A percentile compares a stretch with the other conserved stretches of the same genome.
Conservation (phyloP, 92 coral and sea anemone species). For the Epizoanthus scotinus region DNA sequence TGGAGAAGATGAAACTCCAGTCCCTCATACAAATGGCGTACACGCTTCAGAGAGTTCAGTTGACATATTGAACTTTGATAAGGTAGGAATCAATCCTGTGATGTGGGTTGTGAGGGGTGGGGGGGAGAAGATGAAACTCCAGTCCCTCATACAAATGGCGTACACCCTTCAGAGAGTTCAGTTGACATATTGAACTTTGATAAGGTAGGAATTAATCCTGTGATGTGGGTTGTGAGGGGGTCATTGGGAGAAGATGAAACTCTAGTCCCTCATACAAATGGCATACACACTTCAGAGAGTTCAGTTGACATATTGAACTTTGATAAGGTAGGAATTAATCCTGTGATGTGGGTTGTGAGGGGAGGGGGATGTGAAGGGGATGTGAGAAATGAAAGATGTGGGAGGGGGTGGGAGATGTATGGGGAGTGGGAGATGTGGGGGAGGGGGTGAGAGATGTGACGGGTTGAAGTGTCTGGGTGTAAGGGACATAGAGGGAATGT, state of each 20-base stretch:
- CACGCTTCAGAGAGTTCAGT: neutral
- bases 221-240: too few relatives aligned
- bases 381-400: too few relatives aligned
- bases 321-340: neutral
- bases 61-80: neutral
- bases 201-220: neutral
- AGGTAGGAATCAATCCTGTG: neutral
- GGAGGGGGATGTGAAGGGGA: too few relatives aligned
- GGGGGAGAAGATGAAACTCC: slow-evolving; percentile 46
- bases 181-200: neutral
- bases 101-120: too few relatives aligned
- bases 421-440: too few relatives aligned
- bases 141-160: slow-evolving; percentile 17
- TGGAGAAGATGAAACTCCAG: slow-evolving; percentile 59
- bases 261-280: slow-evolving; percentile 14
- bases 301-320: neutral
- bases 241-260: slow-evolving; percentile 72
- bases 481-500: too few relatives aligned
- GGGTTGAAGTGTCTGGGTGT: too few relatives aligned
- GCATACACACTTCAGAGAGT: neutral
- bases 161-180: neutral
- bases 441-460: too few relatives aligned
- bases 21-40: slow-evolving; percentile 19
- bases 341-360: too few relatives aligned
- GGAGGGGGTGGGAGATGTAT: too few relatives aligned